Evolutionary conservation across 2,797 vertebrate species (phyloP).

Genomic region (Poecilia gillii): DNA sequence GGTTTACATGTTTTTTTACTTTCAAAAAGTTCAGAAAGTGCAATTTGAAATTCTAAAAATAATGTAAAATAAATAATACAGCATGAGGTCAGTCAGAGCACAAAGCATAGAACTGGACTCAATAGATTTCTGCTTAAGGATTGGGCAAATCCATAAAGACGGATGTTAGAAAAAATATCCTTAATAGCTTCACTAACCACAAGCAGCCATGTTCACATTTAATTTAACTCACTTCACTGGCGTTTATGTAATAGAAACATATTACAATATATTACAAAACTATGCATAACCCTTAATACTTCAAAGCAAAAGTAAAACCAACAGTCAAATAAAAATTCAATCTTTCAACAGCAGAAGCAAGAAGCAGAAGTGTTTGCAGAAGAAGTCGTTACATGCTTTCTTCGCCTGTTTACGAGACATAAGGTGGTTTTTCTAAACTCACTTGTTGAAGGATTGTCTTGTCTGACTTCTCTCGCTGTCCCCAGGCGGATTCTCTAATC

Average conservation of each 20-base stretch:
- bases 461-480: conserved; percentile 66
- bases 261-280: not conserved
- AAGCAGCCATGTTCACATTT: not conserved
- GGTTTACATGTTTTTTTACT: no score
- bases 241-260: not conserved
- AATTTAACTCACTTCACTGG: not conserved
- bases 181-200: not conserved
- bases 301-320: not conserved
- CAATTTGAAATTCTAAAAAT: no score
- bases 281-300: not conserved
- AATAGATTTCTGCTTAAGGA: no score
- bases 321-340: not conserved
- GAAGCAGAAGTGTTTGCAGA: not conserved
- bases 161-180: not conserved
- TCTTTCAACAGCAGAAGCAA: not conserved
- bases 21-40: no score
- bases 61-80: no score
- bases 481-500: conserved; percentile 80
- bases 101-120: no score
- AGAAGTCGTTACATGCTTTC: not conserved
- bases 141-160: no score
- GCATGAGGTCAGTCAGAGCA: no score
- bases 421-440: conserved; percentile 35
- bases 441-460: conserved; percentile 82
- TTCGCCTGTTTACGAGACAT: not conserved